Percentiles rank a stretch among this genome's conserved stretches.
phyloP scores from a whole-genome alignment of 2,888 invertebrate species.

The Biston stratarius region DNA sequence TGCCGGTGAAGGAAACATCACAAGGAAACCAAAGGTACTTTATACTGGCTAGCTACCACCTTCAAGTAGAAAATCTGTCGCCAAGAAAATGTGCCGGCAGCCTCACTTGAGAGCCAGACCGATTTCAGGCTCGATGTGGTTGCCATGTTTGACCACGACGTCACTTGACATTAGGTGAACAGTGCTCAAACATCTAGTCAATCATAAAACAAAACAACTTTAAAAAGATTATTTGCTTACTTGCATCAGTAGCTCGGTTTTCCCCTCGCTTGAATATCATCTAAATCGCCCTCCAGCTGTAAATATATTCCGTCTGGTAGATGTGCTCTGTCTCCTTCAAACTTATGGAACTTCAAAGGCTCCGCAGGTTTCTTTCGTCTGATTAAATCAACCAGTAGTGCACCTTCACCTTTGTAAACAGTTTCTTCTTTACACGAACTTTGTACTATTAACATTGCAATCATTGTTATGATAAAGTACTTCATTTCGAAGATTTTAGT shows the following conservation, averaged over 20 bases:
- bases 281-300: slow-evolving; percentile 55
- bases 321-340: slow-evolving; percentile 45
- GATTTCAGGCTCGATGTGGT: too few species aligned
- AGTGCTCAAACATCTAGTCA: too few species aligned
- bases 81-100: too few species aligned
- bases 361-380: slow-evolving; percentile 48
- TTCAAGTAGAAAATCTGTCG: too few species aligned
- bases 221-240: background rate
- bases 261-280: slow-evolving; percentile 1
- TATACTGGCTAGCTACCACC: too few species aligned
- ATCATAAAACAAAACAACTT: too few species aligned
- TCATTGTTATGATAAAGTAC: slow-evolving; percentile 1
- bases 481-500: slow-evolving; percentile 17
- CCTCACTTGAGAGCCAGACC: too few species aligned
- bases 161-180: too few species aligned
- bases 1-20: too few species aligned
- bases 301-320: slow-evolving; percentile 64
- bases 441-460: slow-evolving; percentile 39
- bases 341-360: slow-evolving; percentile 49
- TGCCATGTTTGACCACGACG: too few species aligned
- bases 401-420: slow-evolving; percentile 52
- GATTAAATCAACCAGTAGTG: slow-evolving; percentile 54
- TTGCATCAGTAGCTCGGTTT: background rate
- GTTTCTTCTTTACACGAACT: slow-evolving; percentile 48
- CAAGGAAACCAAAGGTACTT: too few species aligned